Percentiles rank a stretch among this genome's conserved stretches.
Conservation (phyloP, 2,888 invertebrate species). For the Arenicola marina region DNA sequence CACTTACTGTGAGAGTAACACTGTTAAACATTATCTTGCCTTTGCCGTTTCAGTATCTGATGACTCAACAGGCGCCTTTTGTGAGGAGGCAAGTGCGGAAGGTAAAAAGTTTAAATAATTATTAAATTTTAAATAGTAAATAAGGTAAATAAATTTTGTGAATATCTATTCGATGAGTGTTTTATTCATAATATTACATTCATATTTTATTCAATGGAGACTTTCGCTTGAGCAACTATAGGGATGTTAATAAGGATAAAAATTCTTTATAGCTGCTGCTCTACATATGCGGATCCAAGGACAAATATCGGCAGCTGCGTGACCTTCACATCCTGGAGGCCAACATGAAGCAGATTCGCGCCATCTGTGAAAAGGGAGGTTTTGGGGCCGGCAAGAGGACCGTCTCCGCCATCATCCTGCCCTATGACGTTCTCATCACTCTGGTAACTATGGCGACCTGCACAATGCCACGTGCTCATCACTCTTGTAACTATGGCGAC, state of each 20-base stretch:
- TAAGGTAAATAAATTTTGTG: no score
- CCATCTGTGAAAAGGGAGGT: constrained; percentile 43
- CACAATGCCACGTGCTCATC: constrained; percentile 89
- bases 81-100: constrained; percentile 85
- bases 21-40: not conserved
- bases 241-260: no score
- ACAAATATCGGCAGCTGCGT: constrained; percentile 89
- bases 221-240: no score
- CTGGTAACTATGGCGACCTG: constrained; percentile 66
- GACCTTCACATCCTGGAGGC: constrained; percentile 92
- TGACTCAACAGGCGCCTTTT: constrained; percentile 89
- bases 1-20: no score
- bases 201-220: no score
- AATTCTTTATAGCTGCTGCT: constrained; percentile 80
- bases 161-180: no score
- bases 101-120: constrained; percentile 35
- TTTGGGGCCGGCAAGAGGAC: not conserved
- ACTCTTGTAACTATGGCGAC: constrained; percentile 70
- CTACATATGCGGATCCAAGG: constrained; percentile 92
- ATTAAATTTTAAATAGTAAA: not conserved
- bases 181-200: no score
- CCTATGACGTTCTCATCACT: constrained; percentile 89
- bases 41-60: constrained; percentile 72
- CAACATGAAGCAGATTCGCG: constrained; percentile 69
- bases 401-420: constrained; percentile 63